Evolutionary conservation across 2,797 vertebrate genomes (phyloP).

Genomic region (Danio albolineatus): DNA sequence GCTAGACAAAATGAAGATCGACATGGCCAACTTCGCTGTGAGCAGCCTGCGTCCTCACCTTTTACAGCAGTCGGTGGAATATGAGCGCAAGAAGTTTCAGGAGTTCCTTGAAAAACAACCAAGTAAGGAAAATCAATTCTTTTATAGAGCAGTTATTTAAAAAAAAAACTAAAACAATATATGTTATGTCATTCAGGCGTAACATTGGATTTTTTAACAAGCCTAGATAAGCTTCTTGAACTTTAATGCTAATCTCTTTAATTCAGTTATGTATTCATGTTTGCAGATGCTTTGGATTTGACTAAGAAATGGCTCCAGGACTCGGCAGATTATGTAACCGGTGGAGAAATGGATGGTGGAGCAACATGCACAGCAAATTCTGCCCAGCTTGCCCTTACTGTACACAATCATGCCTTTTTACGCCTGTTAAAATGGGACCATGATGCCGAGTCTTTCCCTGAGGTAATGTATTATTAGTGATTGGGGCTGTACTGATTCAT

Average conservation of each 20-base stretch:
- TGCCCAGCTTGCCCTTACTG: slow-evolving; percentile 66
- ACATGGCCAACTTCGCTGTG: slow-evolving; percentile 97
- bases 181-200: neutral
- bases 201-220: neutral
- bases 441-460: slow-evolving; percentile 85
- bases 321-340: slow-evolving; percentile 77
- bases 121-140: slow-evolving; percentile 77
- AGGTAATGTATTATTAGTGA: slow-evolving; percentile 75
- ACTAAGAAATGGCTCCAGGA: slow-evolving; percentile 92
- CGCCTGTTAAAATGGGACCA: slow-evolving; percentile 93
- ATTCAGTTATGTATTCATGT: slow-evolving; percentile 14
- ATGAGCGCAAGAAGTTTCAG: slow-evolving; percentile 96
- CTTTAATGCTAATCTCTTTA: neutral
- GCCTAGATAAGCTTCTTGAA: neutral
- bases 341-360: slow-evolving; percentile 60
- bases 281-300: slow-evolving; percentile 90
- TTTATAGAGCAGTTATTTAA: neutral
- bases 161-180: neutral
- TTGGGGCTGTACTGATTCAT: neutral
- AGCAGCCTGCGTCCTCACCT: slow-evolving; percentile 93
- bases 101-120: slow-evolving; percentile 94
- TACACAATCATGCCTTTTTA: slow-evolving; percentile 90
- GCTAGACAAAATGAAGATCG: slow-evolving; percentile 96
- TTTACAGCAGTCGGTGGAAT: slow-evolving; percentile 96
- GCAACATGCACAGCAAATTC: slow-evolving; percentile 64